phyloP scores from a whole-genome alignment of 2,888 invertebrate genomes.

The Nomada flava region DNA sequence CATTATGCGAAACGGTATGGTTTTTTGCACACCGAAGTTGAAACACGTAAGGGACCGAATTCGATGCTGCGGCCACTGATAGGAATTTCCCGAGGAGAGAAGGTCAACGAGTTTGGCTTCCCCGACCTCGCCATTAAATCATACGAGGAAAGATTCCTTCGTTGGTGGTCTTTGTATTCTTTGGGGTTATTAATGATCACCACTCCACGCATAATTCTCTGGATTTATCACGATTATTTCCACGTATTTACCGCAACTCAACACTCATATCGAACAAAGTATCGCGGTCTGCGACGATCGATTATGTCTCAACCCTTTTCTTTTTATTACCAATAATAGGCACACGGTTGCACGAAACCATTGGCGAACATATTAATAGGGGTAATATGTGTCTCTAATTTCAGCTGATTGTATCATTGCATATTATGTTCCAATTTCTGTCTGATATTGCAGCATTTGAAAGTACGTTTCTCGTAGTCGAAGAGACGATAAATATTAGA shows the following conservation, averaged over 20 bases:
- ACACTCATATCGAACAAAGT: background rate
- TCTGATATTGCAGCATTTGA: too few species aligned
- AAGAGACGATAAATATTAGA: too few species aligned
- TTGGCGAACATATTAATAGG: too few species aligned
- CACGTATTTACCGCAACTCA: slow-evolving; percentile 24
- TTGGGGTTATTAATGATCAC: slow-evolving; percentile 62
- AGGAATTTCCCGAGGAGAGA: slow-evolving; percentile 31
- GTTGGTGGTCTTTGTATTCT: slow-evolving; percentile 58
- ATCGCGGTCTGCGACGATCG: background rate
- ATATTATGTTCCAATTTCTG: too few species aligned
- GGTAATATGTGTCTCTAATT: too few species aligned
- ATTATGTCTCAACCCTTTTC: background rate
- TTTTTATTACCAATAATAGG: too few species aligned
- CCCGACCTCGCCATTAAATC: slow-evolving; percentile 57
- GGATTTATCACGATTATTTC: slow-evolving; percentile 32
- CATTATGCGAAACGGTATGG: too few species aligned
- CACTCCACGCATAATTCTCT: slow-evolving; percentile 13
- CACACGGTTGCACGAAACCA: too few species aligned
- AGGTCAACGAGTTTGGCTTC: slow-evolving; percentile 37
- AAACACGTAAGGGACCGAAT: background rate
- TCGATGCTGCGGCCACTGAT: slow-evolving; percentile 7
- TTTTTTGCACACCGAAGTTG: background rate
- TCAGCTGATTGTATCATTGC: too few species aligned
- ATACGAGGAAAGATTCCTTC: slow-evolving; percentile 52
- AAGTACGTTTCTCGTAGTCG: too few species aligned